Percentiles rank a stretch among this genome's conserved stretches.
Evolutionary conservation across 2,113 vertebrate genomes (phyloP).

Genomic region (Psophia crepitans): DNA sequence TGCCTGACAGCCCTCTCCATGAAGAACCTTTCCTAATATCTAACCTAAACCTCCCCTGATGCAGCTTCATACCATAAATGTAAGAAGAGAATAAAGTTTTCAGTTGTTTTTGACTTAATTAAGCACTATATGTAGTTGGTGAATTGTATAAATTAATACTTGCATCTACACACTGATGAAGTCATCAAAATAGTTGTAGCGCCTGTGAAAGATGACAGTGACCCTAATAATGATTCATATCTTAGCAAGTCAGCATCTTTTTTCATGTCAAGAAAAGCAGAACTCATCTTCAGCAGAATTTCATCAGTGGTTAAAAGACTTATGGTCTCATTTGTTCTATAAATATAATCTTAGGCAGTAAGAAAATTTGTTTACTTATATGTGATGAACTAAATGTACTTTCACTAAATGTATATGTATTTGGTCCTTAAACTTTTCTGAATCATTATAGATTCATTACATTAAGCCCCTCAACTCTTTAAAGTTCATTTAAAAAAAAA

Average conservation of each 20-base stretch:
- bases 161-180: not conserved
- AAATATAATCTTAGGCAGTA: not conserved
- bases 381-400: not conserved
- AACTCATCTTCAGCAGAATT: not conserved
- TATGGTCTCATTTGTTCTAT: not conserved
- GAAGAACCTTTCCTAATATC: too few species aligned
- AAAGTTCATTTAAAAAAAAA: not conserved
- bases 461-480: fast-evolving
- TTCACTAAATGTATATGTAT: not conserved
- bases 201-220: not conserved
- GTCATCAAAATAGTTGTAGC: not conserved
- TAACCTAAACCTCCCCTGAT: too few species aligned
- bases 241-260: fast-evolving
- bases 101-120: not conserved
- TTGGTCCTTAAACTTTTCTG: not conserved
- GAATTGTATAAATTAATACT: not conserved
- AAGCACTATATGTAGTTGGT: not conserved
- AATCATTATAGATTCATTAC: not conserved
- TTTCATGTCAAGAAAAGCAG: not conserved
- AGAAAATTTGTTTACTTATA: not conserved
- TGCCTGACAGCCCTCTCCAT: too few species aligned
- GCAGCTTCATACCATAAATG: too few species aligned
- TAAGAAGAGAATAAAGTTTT: not conserved
- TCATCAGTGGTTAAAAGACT: not conserved
- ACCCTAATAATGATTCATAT: not conserved